phyloP scores from a whole-genome alignment of 2,797 vertebrate species.

The Botia almorhae region DNA sequence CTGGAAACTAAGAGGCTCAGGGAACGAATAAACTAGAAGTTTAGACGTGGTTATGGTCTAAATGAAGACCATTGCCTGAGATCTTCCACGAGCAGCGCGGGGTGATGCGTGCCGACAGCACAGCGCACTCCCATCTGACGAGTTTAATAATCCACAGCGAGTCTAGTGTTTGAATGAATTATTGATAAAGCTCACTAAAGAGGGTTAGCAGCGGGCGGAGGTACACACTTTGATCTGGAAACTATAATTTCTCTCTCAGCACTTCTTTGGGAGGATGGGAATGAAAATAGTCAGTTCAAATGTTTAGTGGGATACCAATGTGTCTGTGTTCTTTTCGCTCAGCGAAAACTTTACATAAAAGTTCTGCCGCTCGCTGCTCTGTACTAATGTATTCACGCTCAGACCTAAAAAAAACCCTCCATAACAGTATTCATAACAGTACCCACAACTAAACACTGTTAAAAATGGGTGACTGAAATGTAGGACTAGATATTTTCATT shows the following conservation, averaged over 20 bases:
- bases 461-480: no score
- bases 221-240: conserved; percentile 55
- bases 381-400: conserved; percentile 28
- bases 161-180: conserved; percentile 53
- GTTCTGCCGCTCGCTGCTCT: conserved; percentile 11
- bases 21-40: background rate
- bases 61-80: background rate
- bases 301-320: conserved; percentile 43
- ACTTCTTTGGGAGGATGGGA: conserved; percentile 31
- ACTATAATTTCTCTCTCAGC: conserved; percentile 47
- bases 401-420: background rate
- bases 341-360: conserved; percentile 38
- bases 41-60: background rate
- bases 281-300: conserved; percentile 45
- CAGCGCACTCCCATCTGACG: conserved; percentile 36
- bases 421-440: background rate
- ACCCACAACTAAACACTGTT: background rate
- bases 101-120: conserved; percentile 22
- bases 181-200: conserved; percentile 50
- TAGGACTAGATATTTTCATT: no score
- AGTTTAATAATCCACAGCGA: conserved; percentile 53
- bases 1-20: background rate
- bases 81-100: background rate
- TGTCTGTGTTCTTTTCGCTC: conserved; percentile 30
- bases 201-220: conserved; percentile 42